These are phyloP conservation scores for Nymphalis polychloros DNA, from an alignment of 2,888 invertebrate genomes.

Conservation along the genomic window DNA sequence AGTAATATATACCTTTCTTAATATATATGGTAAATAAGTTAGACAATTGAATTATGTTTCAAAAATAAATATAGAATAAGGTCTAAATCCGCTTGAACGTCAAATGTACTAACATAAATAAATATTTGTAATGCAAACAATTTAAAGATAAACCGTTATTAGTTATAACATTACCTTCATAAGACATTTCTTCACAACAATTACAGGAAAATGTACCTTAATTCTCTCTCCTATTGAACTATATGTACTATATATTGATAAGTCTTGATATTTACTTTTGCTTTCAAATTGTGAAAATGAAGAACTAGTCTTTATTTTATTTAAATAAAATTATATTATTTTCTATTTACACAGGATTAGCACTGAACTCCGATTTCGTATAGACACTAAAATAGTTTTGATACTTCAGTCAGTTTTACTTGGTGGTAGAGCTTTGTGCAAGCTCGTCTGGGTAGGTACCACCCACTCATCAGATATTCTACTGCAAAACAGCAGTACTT, in stretches of 20 bases:
- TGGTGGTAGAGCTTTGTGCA: too few species aligned
- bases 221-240: conserved; percentile 19
- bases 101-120: neutral
- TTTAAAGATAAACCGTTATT: conserved; percentile 23
- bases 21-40: conserved; percentile 1
- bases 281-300: conserved; percentile 2
- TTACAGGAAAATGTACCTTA: conserved; percentile 28
- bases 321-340: neutral
- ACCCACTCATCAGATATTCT: too few species aligned
- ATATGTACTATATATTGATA: conserved; percentile 14
- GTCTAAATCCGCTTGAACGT: neutral
- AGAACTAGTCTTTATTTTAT: neutral
- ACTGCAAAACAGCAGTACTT: too few species aligned
- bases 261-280: conserved; percentile 6
- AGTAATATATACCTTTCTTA: neutral
- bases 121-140: conserved; percentile 1
- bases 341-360: neutral
- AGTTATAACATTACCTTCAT: conserved; percentile 12
- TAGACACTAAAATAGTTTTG: neutral
- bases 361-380: neutral
- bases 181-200: conserved; percentile 16
- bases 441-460: too few species aligned
- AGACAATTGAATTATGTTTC: neutral
- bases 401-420: neutral
- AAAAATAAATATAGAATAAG: neutral